Evolutionary conservation across 2,113 vertebrate genomes (phyloP), one percentile per base, ranked within the genome.

Genomic region (Zosterops japonicus): DNA sequence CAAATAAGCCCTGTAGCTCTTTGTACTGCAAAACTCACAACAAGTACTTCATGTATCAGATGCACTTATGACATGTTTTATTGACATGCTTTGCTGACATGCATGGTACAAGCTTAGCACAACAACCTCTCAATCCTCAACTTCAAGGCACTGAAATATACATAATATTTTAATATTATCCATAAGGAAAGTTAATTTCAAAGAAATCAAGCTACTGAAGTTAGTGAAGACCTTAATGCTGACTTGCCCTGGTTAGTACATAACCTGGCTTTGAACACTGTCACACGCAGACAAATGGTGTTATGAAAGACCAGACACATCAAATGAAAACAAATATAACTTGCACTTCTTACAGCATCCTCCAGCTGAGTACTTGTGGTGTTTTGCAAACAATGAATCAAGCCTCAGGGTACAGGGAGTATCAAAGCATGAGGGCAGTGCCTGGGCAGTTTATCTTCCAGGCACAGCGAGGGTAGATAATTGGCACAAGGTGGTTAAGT

Each of bases 381-480:
- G 94, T 89, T 96, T 97, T 95, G 94, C 94, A 97, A 96, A 96
- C 94, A 95, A 97, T 89, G 80, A 96, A 94, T 91, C 91, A 91
- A 91, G 95, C 95, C 81, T 87, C 41, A 22, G 93, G 94, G 91
- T 56, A 92, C 65, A 96, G 93, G 94, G 93, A 96, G 96, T 97
- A 95, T 95, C 95, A 97, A 96, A 97, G 96, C 94, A 82, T 8
- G 64, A 93, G 91, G 91, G 96, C 89, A 94, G 80, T 78, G 95
- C 89, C 80, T 41, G 83, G 91, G 86, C 93, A 96, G 96, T 95
- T 96, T 93, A 96, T 97, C 94, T 93, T 55, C 19, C 1, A 94
- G 96, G 89, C 95, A 87, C 72, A 82, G 86, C 10, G 6, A 92
- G 94, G 71, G 90, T 29, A 69, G 86, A 89, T 94, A 97, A 94